A percentile compares a stretch with the other conserved stretches of the same genome.
These are phyloP conservation scores for Tragelaphus eurycerus DNA, from an alignment of 2,797 vertebrate species.

Conservation along the genomic window DNA sequence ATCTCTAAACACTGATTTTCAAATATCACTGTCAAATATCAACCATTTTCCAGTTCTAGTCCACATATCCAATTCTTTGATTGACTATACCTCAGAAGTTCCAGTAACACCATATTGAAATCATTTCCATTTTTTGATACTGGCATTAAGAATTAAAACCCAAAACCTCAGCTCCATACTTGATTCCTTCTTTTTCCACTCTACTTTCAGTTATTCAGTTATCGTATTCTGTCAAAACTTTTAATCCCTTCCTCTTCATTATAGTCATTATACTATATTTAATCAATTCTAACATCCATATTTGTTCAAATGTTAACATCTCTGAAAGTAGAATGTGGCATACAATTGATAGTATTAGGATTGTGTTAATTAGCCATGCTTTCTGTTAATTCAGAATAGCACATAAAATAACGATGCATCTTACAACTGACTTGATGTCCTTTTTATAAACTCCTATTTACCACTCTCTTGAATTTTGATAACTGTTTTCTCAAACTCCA, in stretches of 20 bases:
- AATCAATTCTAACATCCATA: background rate
- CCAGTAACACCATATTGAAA: background rate
- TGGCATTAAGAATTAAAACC: background rate
- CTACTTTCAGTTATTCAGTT: background rate
- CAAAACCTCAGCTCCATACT: background rate
- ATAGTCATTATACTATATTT: background rate
- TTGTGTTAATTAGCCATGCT: background rate
- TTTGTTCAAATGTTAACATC: slow-evolving; percentile 17
- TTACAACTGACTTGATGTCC: background rate
- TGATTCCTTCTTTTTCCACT: background rate
- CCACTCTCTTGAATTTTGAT: background rate
- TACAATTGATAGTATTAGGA: background rate
- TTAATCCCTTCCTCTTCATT: background rate
- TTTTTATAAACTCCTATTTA: background rate
- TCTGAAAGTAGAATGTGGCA: background rate
- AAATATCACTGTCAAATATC: slow-evolving; percentile 22
- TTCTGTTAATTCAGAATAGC: background rate
- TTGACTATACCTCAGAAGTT: background rate
- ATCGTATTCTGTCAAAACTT: background rate
- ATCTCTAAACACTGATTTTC: background rate
- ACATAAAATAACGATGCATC: background rate
- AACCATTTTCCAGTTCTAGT: background rate
- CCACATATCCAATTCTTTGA: background rate
- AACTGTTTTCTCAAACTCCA: background rate
- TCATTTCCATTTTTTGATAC: background rate